A percentile compares a stretch with the other conserved stretches of the same genome.
Evolutionary conservation across 1,140 invertebrate genomes (phyloP).

Genomic region (Drosophila sp.): DNA sequence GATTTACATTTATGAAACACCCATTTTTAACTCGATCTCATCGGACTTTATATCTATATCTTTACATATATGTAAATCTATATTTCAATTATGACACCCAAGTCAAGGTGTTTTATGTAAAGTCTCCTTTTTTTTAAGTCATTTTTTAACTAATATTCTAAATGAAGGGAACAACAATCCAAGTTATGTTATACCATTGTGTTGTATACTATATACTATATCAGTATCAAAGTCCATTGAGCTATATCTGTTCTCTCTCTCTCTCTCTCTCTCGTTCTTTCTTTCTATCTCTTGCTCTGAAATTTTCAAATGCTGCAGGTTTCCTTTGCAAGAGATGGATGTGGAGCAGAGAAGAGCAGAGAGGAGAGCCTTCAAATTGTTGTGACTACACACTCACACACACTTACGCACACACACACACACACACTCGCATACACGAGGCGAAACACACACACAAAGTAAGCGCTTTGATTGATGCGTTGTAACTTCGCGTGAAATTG

Average conservation of each 20-base stretch:
- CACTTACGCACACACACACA: slow-evolving; percentile 1
- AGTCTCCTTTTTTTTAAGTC: too few species aligned
- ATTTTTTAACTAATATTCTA: too few species aligned
- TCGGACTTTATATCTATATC: too few species aligned
- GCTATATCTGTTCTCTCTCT: neutral
- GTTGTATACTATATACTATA: too few species aligned
- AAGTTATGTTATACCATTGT: too few species aligned
- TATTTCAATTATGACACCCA: too few species aligned
- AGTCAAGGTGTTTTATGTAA: too few species aligned
- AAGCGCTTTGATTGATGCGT: slow-evolving; percentile 74
- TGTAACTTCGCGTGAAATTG: slow-evolving; percentile 80
- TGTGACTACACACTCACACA: slow-evolving; percentile 7
- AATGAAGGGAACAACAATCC: too few species aligned
- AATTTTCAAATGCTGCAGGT: neutral
- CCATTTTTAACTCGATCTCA: too few species aligned
- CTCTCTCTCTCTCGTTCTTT: too few species aligned
- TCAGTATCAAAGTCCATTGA: neutral
- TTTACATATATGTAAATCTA: too few species aligned
- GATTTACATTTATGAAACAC: too few species aligned
- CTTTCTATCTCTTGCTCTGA: neutral
- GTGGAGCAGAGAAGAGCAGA: neutral
- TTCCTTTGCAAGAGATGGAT: neutral
- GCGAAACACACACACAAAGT: slow-evolving; percentile 5
- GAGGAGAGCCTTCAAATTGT: neutral
- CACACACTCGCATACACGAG: slow-evolving; percentile 2